Conservation (phyloP, 2,888 invertebrate genomes). For the Cephonodes hylas region DNA sequence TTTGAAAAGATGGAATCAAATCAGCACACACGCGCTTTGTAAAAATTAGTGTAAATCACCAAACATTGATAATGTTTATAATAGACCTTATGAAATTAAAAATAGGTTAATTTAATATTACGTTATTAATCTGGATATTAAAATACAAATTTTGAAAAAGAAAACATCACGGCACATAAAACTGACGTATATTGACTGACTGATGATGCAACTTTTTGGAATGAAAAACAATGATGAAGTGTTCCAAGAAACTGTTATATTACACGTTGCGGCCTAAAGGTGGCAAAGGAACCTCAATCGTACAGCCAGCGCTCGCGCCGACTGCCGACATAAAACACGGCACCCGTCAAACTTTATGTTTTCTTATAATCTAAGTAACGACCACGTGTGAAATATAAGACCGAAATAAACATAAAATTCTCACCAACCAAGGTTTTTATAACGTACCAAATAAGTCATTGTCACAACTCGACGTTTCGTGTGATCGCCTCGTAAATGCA, state of each 20-base stretch:
- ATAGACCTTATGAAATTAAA: too few relatives aligned
- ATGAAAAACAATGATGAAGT: slow-evolving; percentile 21
- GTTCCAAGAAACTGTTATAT: slow-evolving; percentile 28
- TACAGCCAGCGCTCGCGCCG: slow-evolving; percentile 10
- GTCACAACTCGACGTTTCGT: slow-evolving; percentile 52
- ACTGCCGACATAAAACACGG: slow-evolving; percentile 44
- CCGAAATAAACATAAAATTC: slow-evolving; percentile 61
- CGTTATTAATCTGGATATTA: too few relatives aligned
- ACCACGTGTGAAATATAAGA: slow-evolving; percentile 65
- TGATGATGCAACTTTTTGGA: neutral
- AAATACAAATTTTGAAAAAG: neutral
- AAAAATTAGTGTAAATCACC: too few relatives aligned
- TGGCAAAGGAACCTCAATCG: neutral
- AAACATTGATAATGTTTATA: too few relatives aligned
- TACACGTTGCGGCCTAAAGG: neutral
- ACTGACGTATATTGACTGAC: neutral
- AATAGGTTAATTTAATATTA: too few relatives aligned
- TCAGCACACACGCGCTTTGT: too few relatives aligned
- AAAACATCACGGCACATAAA: neutral
- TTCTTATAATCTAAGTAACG: slow-evolving; percentile 58
- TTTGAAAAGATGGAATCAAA: too few relatives aligned
- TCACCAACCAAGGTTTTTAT: slow-evolving; percentile 53
- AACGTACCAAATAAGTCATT: slow-evolving; percentile 65
- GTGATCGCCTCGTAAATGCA: slow-evolving; percentile 55
- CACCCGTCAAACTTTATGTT: slow-evolving; percentile 52